phyloP scores from a whole-genome alignment of 2,888 invertebrate species.

The Heliconius erato region DNA sequence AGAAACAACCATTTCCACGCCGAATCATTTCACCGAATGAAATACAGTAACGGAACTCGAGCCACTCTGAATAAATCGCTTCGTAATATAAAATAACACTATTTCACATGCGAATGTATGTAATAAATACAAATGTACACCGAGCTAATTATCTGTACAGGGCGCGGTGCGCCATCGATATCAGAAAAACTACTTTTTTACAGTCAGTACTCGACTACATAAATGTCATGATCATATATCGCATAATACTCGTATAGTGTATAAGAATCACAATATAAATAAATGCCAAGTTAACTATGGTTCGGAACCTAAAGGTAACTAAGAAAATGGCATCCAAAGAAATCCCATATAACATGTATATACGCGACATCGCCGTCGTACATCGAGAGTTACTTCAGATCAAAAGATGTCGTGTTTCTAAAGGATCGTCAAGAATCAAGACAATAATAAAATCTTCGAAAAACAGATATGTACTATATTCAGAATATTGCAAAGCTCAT shows the following conservation, averaged over 20 bases:
- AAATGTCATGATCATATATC: conserved; percentile 80
- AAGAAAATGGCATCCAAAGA: conserved; percentile 83
- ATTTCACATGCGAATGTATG: conserved; percentile 70
- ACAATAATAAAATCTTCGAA: conserved; percentile 68
- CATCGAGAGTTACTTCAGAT: conserved; percentile 63
- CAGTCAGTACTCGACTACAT: conserved; percentile 77
- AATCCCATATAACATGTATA: conserved; percentile 61
- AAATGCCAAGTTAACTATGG: conserved; percentile 84
- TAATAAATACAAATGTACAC: conserved; percentile 76
- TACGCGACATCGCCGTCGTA: conserved; percentile 56
- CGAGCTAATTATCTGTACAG: conserved; percentile 74
- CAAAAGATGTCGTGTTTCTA: conserved; percentile 59
- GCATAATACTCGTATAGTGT: conserved; percentile 79
- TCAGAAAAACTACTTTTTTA: conserved; percentile 72
- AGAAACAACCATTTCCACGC: conserved; percentile 60
- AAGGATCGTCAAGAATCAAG: conserved; percentile 57
- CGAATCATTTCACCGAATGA: conserved; percentile 75
- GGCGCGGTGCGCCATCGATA: conserved; percentile 67
- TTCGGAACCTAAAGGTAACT: conserved; percentile 83
- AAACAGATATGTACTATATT: conserved; percentile 74
- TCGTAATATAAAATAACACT: conserved; percentile 69
- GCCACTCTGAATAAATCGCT: conserved; percentile 81
- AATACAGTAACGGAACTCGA: conserved; percentile 83
- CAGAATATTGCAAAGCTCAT: conserved; percentile 69
- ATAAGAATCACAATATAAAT: conserved; percentile 81